Evolutionary conservation across 2,113 vertebrate genomes (phyloP).

Genomic region (Antechinus flavipes): DNA sequence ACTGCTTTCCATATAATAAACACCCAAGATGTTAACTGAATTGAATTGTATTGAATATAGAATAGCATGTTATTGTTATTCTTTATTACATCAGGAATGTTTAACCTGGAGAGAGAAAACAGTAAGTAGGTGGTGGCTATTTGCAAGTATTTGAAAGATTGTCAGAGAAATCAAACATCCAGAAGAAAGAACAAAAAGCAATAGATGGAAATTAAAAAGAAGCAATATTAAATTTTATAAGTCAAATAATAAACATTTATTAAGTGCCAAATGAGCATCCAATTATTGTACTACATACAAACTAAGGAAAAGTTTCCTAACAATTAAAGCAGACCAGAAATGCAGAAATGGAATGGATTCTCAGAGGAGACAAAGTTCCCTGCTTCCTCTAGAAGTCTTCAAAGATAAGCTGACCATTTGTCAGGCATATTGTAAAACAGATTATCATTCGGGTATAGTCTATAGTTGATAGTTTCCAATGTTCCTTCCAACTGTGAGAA

Average conservation of each 20-base stretch:
- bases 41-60: not conserved
- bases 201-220: not conserved
- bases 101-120: not conserved
- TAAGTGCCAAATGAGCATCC: not conserved
- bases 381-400: not conserved
- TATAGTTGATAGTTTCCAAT: not conserved
- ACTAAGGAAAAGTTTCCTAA: not conserved
- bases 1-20: not conserved
- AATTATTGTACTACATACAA: not conserved
- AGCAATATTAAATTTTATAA: not conserved
- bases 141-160: not conserved
- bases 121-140: not conserved
- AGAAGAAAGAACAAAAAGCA: not conserved
- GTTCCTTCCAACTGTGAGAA: not conserved
- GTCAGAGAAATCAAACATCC: not conserved
- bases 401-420: not conserved
- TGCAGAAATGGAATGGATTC: not conserved
- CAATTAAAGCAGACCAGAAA: not conserved
- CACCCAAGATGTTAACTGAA: not conserved
- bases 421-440: not conserved
- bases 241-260: not conserved
- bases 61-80: not conserved
- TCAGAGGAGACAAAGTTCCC: not conserved
- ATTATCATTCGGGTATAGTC: not conserved
- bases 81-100: not conserved